phyloP scores from a whole-genome alignment of 2,113 vertebrate species.

The Trachemys scripta region DNA sequence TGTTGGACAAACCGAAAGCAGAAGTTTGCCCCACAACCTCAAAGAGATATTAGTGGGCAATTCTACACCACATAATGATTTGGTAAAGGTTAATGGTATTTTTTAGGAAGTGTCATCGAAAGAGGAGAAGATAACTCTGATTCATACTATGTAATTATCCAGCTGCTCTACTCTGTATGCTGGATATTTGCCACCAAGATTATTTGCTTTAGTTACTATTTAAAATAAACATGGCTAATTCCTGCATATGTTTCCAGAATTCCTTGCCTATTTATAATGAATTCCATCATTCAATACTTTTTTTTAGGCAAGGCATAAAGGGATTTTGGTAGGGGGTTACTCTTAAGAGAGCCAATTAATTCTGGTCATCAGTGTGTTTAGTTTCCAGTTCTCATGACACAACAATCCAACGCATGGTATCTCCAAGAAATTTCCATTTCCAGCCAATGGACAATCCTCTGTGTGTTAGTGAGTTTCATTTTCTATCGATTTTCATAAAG shows the following conservation, averaged over 20 bases:
- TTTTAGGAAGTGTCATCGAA: neutral
- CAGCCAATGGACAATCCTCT: neutral
- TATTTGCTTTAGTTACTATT: conserved; percentile 48
- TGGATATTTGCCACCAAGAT: conserved; percentile 47
- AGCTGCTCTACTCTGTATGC: neutral
- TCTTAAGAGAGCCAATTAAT: neutral
- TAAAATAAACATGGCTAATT: conserved; percentile 35
- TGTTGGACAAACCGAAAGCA: neutral
- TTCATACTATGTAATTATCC: neutral
- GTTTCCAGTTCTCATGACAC: neutral
- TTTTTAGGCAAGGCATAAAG: conserved; percentile 20
- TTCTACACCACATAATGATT: neutral
- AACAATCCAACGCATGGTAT: neutral
- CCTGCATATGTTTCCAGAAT: conserved; percentile 38
- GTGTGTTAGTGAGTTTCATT: neutral
- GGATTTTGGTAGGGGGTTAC: neutral
- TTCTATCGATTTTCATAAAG: neutral
- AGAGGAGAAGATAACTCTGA: neutral
- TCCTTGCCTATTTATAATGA: conserved; percentile 46
- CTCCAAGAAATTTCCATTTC: neutral
- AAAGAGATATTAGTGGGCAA: neutral
- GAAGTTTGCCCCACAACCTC: rapidly evolving
- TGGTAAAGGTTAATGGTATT: neutral
- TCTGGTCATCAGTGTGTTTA: neutral
- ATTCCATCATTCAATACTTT: neutral